These are phyloP conservation scores for Buphagus erythrorhynchus DNA, from an alignment of 2,797 vertebrate species.

Conservation along the genomic window DNA sequence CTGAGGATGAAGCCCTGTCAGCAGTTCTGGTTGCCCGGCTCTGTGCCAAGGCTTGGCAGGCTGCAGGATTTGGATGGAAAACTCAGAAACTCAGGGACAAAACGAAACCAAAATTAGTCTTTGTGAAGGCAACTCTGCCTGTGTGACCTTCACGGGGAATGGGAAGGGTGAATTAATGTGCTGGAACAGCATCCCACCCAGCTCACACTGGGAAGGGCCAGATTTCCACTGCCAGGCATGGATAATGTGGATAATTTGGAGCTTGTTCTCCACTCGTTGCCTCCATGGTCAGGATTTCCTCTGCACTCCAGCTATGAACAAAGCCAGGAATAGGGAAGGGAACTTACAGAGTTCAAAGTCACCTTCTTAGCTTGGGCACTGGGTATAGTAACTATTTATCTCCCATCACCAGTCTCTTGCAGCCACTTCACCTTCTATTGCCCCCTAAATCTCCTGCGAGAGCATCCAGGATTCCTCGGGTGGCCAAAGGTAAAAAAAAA, in stretches of 20 bases:
- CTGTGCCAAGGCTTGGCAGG: fast-evolving
- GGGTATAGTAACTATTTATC: background rate
- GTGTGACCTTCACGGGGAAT: background rate
- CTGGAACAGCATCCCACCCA: conserved; percentile 29
- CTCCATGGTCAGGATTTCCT: background rate
- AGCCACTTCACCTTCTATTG: background rate
- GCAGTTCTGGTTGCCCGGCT: background rate
- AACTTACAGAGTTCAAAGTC: conserved; percentile 22
- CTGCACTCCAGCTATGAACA: conserved; percentile 29
- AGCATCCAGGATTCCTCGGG: background rate
- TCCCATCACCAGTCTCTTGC: background rate
- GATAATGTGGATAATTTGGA: background rate
- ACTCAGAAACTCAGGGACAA: background rate
- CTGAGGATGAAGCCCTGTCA: background rate
- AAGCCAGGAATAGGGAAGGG: background rate
- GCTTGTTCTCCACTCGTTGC: background rate
- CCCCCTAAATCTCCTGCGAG: background rate
- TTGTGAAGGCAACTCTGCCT: background rate
- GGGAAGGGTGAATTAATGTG: conserved; percentile 30
- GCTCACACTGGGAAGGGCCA: background rate
- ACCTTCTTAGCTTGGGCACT: background rate
- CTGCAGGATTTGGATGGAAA: background rate
- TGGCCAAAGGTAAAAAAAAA: background rate
- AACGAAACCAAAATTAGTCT: background rate
- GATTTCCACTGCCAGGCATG: background rate